A percentile compares a stretch with the other conserved stretches of the same genome.
These are phyloP conservation scores for Ruditapes philippinarum DNA, from an alignment of 1,140 invertebrate genomes.

Conservation along the genomic window DNA sequence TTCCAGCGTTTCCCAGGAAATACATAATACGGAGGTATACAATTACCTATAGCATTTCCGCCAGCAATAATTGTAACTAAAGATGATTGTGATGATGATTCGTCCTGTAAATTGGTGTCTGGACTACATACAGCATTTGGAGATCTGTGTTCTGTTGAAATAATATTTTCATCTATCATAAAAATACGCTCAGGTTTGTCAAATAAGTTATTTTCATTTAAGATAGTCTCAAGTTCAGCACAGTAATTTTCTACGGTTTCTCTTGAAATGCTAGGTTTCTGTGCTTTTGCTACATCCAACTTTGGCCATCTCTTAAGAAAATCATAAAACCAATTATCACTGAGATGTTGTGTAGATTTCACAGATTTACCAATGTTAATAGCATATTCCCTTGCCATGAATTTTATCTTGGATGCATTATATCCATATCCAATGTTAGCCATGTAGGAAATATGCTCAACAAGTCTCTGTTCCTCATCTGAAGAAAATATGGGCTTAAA, in stretches of 20 bases:
- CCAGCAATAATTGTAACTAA: slow-evolving; percentile 43
- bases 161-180: slow-evolving; percentile 47
- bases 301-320: slow-evolving; percentile 14
- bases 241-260: slow-evolving; percentile 32
- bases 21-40: slow-evolving; percentile 29
- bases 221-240: not conserved
- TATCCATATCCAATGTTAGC: slow-evolving; percentile 58
- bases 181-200: slow-evolving; percentile 30
- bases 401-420: slow-evolving; percentile 20
- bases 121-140: slow-evolving; percentile 48
- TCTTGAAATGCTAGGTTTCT: slow-evolving; percentile 21
- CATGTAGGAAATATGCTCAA: slow-evolving; percentile 37
- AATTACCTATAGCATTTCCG: slow-evolving; percentile 51
- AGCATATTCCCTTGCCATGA: slow-evolving; percentile 23
- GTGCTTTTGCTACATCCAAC: slow-evolving; percentile 21
- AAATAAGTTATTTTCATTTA: slow-evolving; percentile 19
- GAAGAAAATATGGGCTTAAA: not conserved
- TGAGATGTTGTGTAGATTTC: not conserved
- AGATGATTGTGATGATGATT: slow-evolving; percentile 49
- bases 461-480: slow-evolving; percentile 28
- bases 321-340: too few species aligned
- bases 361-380: not conserved
- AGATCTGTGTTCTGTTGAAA: slow-evolving; percentile 52
- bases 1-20: slow-evolving; percentile 28
- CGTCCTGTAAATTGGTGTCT: slow-evolving; percentile 23